Base-by-base conservation (phyloP, 2,888 invertebrate genomes). In the Scaptomyza polygonia region DNA sequence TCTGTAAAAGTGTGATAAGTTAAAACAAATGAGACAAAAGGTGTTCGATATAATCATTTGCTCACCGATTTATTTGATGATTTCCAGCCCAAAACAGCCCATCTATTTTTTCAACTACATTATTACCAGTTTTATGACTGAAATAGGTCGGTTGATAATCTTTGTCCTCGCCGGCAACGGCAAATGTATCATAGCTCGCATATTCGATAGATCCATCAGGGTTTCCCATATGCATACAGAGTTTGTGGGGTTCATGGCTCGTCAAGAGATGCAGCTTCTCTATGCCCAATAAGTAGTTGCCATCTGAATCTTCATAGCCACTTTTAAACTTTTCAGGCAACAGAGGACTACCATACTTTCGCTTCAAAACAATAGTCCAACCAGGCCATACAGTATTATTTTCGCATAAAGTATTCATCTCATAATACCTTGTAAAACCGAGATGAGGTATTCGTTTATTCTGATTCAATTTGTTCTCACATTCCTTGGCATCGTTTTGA, bases 361-460 rank as follows among this genome's bases (percentile, higher is more conserved):
- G 29, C 32, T 56, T 40, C 9, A 48, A 40, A 1, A 56, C 16
- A 3, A 48, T 40, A 3, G 14, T 56, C 56, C 56, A 56, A 9
- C 56, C 56, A 11, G 44, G 25, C 11, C 16, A 34, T 6, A 44
- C 4, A 4, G n/a, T 36, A 0, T n/a, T 12, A 12, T 25, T 36
- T 6, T 36, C 27, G 7, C 54, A 34, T 36, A 5, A 16, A 16
- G 39, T 11, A 0, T 12, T 12, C 11, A 4, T 11, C 11, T 32
- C 30, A 32, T 32, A 12, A 1, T 3, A 4, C 30, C 9, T 32
- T 32, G 3, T 0, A 12, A 32, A 32, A 4, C 1, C 11, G 0
- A 30, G 11, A 11, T 11, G 8, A 32, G 4, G 30, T 0, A 16
- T 39, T 8, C 2, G 8, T 16, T 14, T 39, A 8, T 8, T 14